phyloP scores from a whole-genome alignment of 2,113 vertebrate species.

The Mormoops blainvillei region DNA sequence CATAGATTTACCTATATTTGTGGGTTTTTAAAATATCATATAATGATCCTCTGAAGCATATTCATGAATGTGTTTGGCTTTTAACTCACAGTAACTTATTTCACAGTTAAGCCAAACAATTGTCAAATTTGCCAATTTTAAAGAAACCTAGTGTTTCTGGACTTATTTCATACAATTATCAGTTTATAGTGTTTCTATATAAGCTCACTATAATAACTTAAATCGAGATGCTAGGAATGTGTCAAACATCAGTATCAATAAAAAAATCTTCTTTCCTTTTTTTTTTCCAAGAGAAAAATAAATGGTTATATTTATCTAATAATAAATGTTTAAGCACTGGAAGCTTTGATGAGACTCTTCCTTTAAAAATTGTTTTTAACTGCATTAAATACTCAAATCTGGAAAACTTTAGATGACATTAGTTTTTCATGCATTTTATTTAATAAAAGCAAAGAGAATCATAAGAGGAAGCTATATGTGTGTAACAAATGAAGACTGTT shows the following conservation, averaged over 20 bases:
- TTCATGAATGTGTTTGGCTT: not conserved
- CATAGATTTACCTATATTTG: not conserved
- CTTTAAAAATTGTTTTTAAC: conserved; percentile 34
- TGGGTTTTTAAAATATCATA: not conserved
- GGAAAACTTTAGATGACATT: not conserved
- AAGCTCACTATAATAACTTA: not conserved
- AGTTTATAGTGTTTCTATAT: not conserved
- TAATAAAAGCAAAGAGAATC: conserved; percentile 32
- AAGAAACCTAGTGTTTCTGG: not conserved
- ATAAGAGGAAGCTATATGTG: conserved; percentile 18
- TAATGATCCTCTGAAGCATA: not conserved
- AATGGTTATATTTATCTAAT: not conserved
- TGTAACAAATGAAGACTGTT: conserved; percentile 16
- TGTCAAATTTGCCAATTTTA: not conserved
- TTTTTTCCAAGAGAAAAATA: not conserved
- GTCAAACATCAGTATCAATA: not conserved
- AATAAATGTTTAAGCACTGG: conserved; percentile 1
- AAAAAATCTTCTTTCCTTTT: not conserved
- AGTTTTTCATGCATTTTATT: not conserved
- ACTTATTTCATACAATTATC: not conserved
- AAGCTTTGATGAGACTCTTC: not conserved
- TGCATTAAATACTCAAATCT: not conserved
- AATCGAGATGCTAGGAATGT: not conserved
- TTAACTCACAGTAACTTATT: not conserved
- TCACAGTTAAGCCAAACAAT: not conserved